A percentile compares a stretch with the other conserved stretches of the same genome.
Conservation (phyloP, 2,113 vertebrate species). For the Dipodomys merriami region DNA sequence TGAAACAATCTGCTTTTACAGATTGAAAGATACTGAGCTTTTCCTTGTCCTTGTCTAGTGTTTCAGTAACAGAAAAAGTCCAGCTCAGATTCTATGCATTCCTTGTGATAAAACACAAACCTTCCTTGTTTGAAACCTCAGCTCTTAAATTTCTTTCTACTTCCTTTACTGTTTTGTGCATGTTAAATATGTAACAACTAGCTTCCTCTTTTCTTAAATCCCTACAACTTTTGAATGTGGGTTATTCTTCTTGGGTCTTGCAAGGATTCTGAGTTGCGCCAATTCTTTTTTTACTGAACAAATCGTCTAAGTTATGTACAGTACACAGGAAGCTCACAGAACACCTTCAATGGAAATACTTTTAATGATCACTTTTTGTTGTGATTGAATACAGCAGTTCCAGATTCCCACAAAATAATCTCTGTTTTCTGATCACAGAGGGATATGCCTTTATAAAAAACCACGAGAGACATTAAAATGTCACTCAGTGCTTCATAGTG, state of each 20-base stretch:
- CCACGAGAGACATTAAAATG: neutral
- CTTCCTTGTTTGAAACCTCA: constrained; percentile 70
- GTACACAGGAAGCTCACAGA: neutral
- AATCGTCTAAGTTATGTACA: neutral
- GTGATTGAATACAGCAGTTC: neutral
- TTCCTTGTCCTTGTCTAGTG: constrained; percentile 66
- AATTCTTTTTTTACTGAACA: constrained; percentile 49
- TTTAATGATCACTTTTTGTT: constrained; percentile 17
- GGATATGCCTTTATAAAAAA: neutral
- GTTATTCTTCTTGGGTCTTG: constrained; percentile 8
- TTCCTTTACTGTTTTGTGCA: constrained; percentile 68
- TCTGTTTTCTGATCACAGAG: neutral
- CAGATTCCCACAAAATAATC: constrained; percentile 46
- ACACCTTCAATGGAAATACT: constrained; percentile 41
- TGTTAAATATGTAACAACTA: constrained; percentile 65
- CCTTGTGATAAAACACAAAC: constrained; percentile 75
- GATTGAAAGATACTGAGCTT: constrained; percentile 33
- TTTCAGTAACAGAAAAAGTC: constrained; percentile 58
- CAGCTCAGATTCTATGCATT: constrained; percentile 59
- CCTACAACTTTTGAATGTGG: constrained; percentile 44
- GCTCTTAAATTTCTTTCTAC: constrained; percentile 76
- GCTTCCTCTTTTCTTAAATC: constrained; percentile 54
- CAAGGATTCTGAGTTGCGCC: constrained; percentile 14
- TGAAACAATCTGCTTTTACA: constrained; percentile 63
- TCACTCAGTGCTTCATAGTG: neutral